Conservation (phyloP, 2,888 invertebrate species). For the Hemicrepidius hirtus region DNA sequence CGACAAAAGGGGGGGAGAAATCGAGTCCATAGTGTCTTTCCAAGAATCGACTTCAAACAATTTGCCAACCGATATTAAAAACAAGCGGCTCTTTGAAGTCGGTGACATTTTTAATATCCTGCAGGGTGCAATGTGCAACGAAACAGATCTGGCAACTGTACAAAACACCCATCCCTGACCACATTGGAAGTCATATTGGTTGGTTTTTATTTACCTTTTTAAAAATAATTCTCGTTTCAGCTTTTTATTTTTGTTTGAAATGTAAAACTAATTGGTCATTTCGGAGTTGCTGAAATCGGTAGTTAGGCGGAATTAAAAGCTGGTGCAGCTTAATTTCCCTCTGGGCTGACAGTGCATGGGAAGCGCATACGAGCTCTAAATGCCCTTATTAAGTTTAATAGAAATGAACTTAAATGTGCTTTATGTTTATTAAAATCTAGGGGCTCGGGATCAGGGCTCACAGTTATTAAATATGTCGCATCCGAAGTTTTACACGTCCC, state of each 20-base stretch:
- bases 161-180: conserved; percentile 45
- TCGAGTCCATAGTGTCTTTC: conserved; percentile 38
- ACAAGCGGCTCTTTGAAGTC: conserved; percentile 56
- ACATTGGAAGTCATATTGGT: conserved; percentile 21
- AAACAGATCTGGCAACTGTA: conserved; percentile 53
- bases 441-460: conserved; percentile 40
- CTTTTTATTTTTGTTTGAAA: conserved; percentile 6
- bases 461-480: conserved; percentile 40
- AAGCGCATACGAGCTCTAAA: conserved; percentile 53
- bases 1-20: conserved; percentile 23
- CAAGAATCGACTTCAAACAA: conserved; percentile 52
- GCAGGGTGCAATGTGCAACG: conserved; percentile 54
- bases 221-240: conserved; percentile 7
- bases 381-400: conserved; percentile 64
- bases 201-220: conserved; percentile 3
- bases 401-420: conserved; percentile 62
- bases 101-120: conserved; percentile 57
- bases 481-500: conserved; percentile 16
- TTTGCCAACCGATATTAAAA: conserved; percentile 57
- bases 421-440: conserved; percentile 62
- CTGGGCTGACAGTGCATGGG: conserved; percentile 36
- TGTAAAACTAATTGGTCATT: conserved; percentile 46
- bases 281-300: conserved; percentile 44
- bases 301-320: conserved; percentile 46
- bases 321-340: conserved; percentile 47